Base-by-base conservation (phyloP, 2,888 invertebrate species). In the Melinaea menophilus region DNA sequence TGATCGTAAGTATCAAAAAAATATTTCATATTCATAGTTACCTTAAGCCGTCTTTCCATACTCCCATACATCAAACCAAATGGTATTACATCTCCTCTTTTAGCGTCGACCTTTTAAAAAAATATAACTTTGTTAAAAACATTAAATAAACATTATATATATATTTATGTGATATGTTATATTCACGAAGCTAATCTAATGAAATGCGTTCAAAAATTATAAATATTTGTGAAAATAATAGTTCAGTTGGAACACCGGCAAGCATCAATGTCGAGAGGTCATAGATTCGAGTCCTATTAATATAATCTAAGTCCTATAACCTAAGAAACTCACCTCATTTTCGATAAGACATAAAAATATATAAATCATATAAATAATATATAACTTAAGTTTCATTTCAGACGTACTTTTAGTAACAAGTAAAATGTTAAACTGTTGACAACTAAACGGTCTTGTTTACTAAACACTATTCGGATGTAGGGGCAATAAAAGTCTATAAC, bases 41-140 rank as follows among this genome's bases (percentile, higher is more conserved):
- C 65, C 61, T 61, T 61, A 33, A 64, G 31, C 37, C 72, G 77
- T 22, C 61, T 55, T 48, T 67, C 67, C 46, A 61, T 58, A 47
- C 60, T 65, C 7, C 45, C 60, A 47, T 58, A 48, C 13, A 67
- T 41, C 4, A 62, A 59, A 13, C 62, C 59, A 31, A 64, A 54
- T 7, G 60, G 56, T 47, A 65, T 58, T 3, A 61, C 58, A 22
- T 63, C 56, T 35, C 60, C 62, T 37, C 59, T 58, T 45, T 51
- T 61, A 11, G 64, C 67, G 35, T 67, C 64, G 31, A 67, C 67
- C 67, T 67, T 22, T 22, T 22, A 22, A 22, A 22, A 22, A 22
- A 1, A 22, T 22, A 22, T 22, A 4, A 56, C 7, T 5, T 13
- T 45, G n/a, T 45, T 22, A 9, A 4, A 3, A n/a, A 11, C 31